Conservation (phyloP, 2,797 vertebrate species). For the Sebastes hubbsi region DNA sequence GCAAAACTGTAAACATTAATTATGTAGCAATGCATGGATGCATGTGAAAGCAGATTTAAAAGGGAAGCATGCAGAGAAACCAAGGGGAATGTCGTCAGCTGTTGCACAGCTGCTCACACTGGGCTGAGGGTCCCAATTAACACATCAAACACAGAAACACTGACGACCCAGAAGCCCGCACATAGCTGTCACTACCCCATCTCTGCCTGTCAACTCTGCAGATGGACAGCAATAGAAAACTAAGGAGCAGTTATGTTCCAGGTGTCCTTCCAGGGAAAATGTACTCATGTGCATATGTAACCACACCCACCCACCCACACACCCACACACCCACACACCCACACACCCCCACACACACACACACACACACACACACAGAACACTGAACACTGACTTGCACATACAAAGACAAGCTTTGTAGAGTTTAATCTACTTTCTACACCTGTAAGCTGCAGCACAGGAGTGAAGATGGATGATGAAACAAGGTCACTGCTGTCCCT, state of each 20-base stretch:
- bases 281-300: conserved; percentile 43
- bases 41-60: conserved; percentile 52
- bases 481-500: conserved; percentile 66
- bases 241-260: conserved; percentile 74
- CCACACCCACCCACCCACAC: conserved; percentile 16
- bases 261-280: conserved; percentile 68
- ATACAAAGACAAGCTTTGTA: conserved; percentile 78
- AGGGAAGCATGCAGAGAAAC: conserved; percentile 56
- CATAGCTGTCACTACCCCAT: conserved; percentile 67
- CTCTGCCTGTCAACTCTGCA: conserved; percentile 76
- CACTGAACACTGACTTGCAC: conserved; percentile 32
- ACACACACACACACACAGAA: conserved; percentile 26
- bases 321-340: conserved; percentile 27
- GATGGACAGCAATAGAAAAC: conserved; percentile 73
- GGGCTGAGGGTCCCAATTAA: conserved; percentile 79
- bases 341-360: conserved; percentile 37
- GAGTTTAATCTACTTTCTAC: conserved; percentile 68
- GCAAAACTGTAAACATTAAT: conserved; percentile 62
- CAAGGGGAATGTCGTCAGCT: conserved; percentile 73
- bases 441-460: conserved; percentile 76
- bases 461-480: conserved; percentile 42
- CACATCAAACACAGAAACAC: conserved; percentile 76
- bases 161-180: conserved; percentile 56
- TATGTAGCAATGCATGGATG: conserved; percentile 41
- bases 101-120: conserved; percentile 77